Percentiles rank a stretch among this genome's conserved stretches.
Evolutionary conservation across 2,113 vertebrate genomes (phyloP).

Genomic region (Elephantulus edwardii): DNA sequence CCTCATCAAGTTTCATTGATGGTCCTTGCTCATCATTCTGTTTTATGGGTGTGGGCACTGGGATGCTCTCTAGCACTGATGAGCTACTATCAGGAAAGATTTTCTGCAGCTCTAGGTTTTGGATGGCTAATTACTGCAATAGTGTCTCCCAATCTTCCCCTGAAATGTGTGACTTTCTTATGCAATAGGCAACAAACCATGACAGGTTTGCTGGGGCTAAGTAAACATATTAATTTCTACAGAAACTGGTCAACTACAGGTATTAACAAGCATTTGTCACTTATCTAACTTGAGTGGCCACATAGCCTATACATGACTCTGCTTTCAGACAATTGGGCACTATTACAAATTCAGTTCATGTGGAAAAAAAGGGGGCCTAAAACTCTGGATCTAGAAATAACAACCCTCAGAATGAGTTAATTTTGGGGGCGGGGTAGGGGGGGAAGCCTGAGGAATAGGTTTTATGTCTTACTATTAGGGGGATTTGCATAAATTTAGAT

Average conservation of each 20-base stretch:
- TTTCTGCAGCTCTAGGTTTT: constrained; percentile 87
- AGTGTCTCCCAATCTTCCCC: constrained; percentile 88
- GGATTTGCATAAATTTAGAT: not conserved
- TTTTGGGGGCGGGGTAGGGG: not conserved
- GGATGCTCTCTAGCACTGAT: constrained; percentile 88
- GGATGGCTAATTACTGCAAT: constrained; percentile 92
- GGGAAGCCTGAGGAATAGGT: not conserved
- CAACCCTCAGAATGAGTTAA: not conserved
- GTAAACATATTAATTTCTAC: constrained; percentile 89
- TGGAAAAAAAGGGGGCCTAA: not conserved
- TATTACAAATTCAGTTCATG: not conserved
- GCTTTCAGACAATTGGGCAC: constrained; percentile 79
- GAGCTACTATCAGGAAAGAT: constrained; percentile 89
- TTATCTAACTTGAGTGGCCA: constrained; percentile 87
- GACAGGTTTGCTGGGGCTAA: constrained; percentile 90
- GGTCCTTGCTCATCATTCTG: constrained; percentile 89
- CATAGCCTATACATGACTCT: constrained; percentile 85
- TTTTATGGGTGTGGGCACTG: constrained; percentile 90
- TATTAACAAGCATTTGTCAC: constrained; percentile 87
- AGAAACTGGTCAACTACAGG: constrained; percentile 84
- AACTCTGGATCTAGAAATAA: not conserved
- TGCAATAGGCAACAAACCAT: constrained; percentile 80
- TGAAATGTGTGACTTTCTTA: constrained; percentile 82
- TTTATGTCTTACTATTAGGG: not conserved
- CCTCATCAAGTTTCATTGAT: constrained; percentile 88